phyloP scores from a whole-genome alignment of 2,113 vertebrate species.

The Anoplopoma fimbria region DNA sequence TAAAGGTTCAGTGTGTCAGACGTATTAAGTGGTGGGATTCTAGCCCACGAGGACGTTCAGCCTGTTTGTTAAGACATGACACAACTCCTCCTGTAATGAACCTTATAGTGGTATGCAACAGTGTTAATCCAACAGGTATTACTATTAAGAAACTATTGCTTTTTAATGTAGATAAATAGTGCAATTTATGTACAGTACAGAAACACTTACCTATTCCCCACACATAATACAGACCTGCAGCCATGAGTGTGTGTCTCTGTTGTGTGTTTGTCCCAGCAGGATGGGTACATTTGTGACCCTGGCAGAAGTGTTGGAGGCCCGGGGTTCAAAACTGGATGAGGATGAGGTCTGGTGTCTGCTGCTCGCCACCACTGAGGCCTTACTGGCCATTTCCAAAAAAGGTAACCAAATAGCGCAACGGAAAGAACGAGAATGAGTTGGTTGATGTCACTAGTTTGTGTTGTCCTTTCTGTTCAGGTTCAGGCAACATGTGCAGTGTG shows the following conservation, averaged over 20 bases:
- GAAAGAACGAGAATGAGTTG: not conserved
- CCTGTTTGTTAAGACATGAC: not conserved
- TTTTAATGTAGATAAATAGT: not conserved
- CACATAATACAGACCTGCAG: not conserved
- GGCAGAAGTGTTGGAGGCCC: slow-evolving; percentile 88
- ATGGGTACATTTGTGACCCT: slow-evolving; percentile 90
- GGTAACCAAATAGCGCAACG: slow-evolving; percentile 71
- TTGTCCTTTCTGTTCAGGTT: slow-evolving; percentile 70
- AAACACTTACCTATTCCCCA: not conserved
- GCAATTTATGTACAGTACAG: not conserved
- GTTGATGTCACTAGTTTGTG: slow-evolving; percentile 6
- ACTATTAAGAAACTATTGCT: not conserved
- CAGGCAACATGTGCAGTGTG: slow-evolving; percentile 80
- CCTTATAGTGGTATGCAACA: no score
- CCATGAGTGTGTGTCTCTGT: not conserved
- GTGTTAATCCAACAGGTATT: not conserved
- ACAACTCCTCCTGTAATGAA: not conserved
- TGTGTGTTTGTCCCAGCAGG: slow-evolving; percentile 48
- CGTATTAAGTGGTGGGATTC: not conserved
- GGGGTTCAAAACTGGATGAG: slow-evolving; percentile 88
- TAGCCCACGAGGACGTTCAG: not conserved
- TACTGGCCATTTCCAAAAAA: slow-evolving; percentile 85
- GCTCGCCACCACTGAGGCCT: slow-evolving; percentile 79
- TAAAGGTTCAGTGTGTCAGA: not conserved
- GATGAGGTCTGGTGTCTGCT: slow-evolving; percentile 92